Percentiles rank a stretch among this genome's conserved stretches.
phyloP scores from a whole-genome alignment of 2,797 vertebrate species.

The Gobionotothen gibberifrons region DNA sequence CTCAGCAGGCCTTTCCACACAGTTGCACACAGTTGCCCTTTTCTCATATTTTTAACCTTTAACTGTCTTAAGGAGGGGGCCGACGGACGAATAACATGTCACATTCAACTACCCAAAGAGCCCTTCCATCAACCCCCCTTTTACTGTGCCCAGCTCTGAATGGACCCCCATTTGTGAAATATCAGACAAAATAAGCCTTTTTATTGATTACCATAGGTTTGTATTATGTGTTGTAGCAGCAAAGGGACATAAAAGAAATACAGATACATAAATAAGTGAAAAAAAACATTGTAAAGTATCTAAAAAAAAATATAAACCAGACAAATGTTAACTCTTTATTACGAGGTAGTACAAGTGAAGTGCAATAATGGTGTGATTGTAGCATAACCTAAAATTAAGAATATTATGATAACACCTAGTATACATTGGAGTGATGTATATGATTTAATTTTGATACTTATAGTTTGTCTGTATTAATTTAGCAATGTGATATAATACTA shows the following conservation, averaged over 20 bases:
- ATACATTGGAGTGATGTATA: background rate
- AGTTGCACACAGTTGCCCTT: conserved; percentile 71
- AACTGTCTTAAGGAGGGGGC: conserved; percentile 56
- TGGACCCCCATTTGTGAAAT: background rate
- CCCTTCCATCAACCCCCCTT: conserved; percentile 30
- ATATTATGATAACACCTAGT: background rate
- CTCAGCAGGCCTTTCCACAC: conserved; percentile 73
- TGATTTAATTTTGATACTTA: background rate
- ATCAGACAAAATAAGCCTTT: background rate
- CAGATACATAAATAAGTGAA: background rate
- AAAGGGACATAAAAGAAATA: background rate
- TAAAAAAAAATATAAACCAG: background rate
- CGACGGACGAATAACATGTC: conserved; percentile 53
- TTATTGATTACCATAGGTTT: background rate
- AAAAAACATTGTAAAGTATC: too few relatives aligned
- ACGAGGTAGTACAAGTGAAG: background rate
- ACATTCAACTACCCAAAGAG: conserved; percentile 55
- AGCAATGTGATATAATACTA: background rate
- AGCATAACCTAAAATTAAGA: background rate
- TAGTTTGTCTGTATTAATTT: background rate
- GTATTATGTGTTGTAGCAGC: background rate
- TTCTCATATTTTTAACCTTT: conserved; percentile 70
- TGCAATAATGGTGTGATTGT: background rate
- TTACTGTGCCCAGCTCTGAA: conserved; percentile 1
- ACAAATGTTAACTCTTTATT: background rate